A percentile compares a stretch with the other conserved stretches of the same genome.
Conservation (phyloP, 2,797 vertebrate genomes). For the Thaleichthys pacificus region DNA sequence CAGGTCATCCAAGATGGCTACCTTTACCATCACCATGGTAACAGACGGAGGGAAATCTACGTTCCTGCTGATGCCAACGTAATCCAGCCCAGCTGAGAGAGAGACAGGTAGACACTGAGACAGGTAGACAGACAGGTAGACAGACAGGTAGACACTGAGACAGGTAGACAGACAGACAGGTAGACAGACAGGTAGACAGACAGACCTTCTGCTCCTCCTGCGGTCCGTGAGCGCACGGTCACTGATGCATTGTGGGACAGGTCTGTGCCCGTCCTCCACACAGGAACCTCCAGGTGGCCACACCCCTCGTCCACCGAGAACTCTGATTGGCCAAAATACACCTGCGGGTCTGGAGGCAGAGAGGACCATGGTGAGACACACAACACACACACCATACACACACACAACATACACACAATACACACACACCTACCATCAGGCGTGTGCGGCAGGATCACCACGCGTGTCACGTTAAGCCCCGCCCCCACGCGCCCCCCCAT, state of each 20-base stretch:
- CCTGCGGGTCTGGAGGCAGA: conserved; percentile 57
- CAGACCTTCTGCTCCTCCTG: conserved; percentile 69
- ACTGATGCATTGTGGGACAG: conserved; percentile 71
- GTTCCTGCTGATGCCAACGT: conserved; percentile 69
- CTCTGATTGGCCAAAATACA: conserved; percentile 65
- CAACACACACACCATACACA: not conserved
- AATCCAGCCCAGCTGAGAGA: conserved; percentile 71
- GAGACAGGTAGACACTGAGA: conserved; percentile 1
- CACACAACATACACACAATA: not conserved
- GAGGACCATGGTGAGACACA: not conserved
- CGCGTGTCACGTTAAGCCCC: conserved; percentile 49
- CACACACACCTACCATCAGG: conserved; percentile 57
- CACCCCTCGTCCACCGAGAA: conserved; percentile 66
- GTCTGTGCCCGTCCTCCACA: conserved; percentile 74
- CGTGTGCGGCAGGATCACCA: conserved; percentile 55
- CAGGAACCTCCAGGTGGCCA: conserved; percentile 65
- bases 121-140: not conserved
- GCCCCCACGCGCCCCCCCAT: conserved; percentile 52
- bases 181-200: not conserved
- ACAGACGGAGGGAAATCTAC: conserved; percentile 74
- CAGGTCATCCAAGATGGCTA: conserved; percentile 72
- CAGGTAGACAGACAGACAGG: not conserved
- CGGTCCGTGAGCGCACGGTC: conserved; percentile 64
- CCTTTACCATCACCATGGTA: conserved; percentile 63
- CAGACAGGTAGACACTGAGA: not conserved